These are phyloP conservation scores for Polyodon spathula DNA, from an alignment of 2,113 vertebrate genomes.

Conservation along the genomic window DNA sequence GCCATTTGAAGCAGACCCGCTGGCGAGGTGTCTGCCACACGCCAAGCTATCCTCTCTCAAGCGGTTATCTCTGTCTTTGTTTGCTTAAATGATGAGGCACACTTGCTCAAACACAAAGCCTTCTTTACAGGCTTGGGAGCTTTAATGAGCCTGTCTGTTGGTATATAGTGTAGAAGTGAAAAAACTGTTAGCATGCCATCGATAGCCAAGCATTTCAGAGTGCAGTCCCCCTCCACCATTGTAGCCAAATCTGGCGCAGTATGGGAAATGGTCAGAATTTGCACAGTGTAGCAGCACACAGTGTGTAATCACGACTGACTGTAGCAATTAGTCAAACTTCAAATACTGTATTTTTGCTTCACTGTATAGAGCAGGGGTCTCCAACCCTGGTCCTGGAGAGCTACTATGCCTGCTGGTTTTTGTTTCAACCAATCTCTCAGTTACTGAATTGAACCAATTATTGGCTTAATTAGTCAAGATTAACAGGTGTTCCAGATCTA, in stretches of 20 bases:
- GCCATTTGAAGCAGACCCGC: neutral
- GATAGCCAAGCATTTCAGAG: neutral
- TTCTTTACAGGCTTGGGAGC: neutral
- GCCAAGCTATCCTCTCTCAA: slow-evolving; percentile 1
- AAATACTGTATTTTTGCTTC: too few relatives aligned
- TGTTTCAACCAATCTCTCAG: too few relatives aligned
- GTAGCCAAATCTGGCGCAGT: too few relatives aligned
- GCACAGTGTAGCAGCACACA: too few relatives aligned
- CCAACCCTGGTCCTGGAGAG: too few relatives aligned
- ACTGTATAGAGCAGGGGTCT: too few relatives aligned
- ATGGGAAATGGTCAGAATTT: too few relatives aligned
- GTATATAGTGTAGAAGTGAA: neutral
- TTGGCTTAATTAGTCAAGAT: too few relatives aligned
- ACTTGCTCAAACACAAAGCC: neutral
- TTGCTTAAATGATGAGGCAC: slow-evolving; percentile 7
- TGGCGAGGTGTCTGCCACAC: neutral
- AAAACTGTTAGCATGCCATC: neutral
- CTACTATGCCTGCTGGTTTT: too few relatives aligned
- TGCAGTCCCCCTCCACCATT: too few relatives aligned
- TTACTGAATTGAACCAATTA: too few relatives aligned
- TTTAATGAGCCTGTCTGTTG: neutral
- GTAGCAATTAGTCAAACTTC: neutral
- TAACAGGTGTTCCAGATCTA: too few relatives aligned
- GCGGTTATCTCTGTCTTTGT: neutral
- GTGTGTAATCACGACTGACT: neutral